Evolutionary conservation across 2,888 invertebrate genomes (phyloP).

Genomic region (Tenthredo amoena): DNA sequence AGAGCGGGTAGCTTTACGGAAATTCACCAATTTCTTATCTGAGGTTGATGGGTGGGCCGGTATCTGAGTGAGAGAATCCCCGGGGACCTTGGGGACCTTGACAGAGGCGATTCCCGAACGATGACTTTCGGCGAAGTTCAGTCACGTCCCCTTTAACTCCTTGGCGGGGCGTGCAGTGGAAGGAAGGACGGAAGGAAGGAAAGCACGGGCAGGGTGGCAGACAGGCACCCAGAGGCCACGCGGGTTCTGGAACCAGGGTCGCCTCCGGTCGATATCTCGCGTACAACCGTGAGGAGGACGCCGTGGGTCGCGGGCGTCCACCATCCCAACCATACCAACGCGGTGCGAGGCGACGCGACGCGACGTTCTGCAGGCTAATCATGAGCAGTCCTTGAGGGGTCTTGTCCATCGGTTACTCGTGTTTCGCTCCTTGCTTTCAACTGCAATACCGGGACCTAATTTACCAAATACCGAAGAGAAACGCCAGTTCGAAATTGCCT

Average conservation of each 20-base stretch:
- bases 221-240: slow-evolving; percentile 45
- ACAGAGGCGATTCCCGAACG: slow-evolving; percentile 38
- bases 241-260: slow-evolving; percentile 50
- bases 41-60: not conserved
- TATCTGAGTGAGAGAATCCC: not conserved
- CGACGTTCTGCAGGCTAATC: slow-evolving; percentile 33
- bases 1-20: slow-evolving; percentile 23
- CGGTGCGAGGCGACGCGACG: slow-evolving; percentile 42
- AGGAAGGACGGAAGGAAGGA: slow-evolving; percentile 46
- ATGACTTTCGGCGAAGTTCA: slow-evolving; percentile 39
- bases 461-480: not conserved
- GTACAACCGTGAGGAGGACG: slow-evolving; percentile 39
- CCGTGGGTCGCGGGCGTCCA: slow-evolving; percentile 13
- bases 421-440: slow-evolving; percentile 12
- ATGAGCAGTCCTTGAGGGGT: slow-evolving; percentile 12
- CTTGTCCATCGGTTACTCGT: slow-evolving; percentile 10
- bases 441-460: not conserved
- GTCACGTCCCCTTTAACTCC: slow-evolving; percentile 54
- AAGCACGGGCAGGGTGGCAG: not conserved
- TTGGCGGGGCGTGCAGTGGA: slow-evolving; percentile 42
- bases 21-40: slow-evolving; percentile 48
- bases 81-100: slow-evolving; percentile 41
- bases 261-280: slow-evolving; percentile 44
- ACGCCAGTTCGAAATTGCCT: not conserved
- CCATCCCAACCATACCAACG: slow-evolving; percentile 13